Base-by-base conservation (phyloP, 2,113 vertebrate species). In the Mustelus asterias region DNA sequence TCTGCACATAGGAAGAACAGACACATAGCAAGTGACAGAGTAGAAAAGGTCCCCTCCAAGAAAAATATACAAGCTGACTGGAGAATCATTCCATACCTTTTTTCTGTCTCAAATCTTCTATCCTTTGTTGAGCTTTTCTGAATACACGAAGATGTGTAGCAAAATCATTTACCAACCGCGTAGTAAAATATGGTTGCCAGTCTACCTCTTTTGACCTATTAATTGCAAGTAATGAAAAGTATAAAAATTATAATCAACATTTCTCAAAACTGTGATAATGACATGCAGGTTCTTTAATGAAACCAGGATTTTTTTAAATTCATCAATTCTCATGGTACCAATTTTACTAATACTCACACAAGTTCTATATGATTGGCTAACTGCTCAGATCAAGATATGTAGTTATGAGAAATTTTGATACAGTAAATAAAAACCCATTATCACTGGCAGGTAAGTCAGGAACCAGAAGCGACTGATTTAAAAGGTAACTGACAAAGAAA, bases 181-280 rank as follows among this genome's bases (percentile, higher is more conserved):
- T 99, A 96, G 99, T 99, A 97, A 99, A 99, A 97, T 99, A 99
- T 97, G 99, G 99, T 97, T 99, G 99, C 99, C 99, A 99, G 98
- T 99, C 99, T 97, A 99, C 98, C 97, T 99, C 99, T 97, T 99
- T 99, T 96, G 99, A 99, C 97, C 99, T 99, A 96, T 86, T 67
- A 88, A 33, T 95, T 41, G 72, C 24, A 95, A 37, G n/a, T 26
- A 41, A 94, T 26, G 0, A 54, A 70, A 95, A 48, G 3, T 11
- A 72, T 72, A 48, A 95, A 54, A 33, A 29, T 95, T 0, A 37
- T 63, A 58, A 41, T 20, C 8, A 37, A 95, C 41, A 94, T 94
- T 95, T 70, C 70, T 54, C 10, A 54, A 72, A 95, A 69, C 63
- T 90, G 16, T 37, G 20, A 65, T 60, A 29, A 67, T 16, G 63